Base-by-base conservation (phyloP, 2,797 vertebrate species). In the Masticophis lateralis region DNA sequence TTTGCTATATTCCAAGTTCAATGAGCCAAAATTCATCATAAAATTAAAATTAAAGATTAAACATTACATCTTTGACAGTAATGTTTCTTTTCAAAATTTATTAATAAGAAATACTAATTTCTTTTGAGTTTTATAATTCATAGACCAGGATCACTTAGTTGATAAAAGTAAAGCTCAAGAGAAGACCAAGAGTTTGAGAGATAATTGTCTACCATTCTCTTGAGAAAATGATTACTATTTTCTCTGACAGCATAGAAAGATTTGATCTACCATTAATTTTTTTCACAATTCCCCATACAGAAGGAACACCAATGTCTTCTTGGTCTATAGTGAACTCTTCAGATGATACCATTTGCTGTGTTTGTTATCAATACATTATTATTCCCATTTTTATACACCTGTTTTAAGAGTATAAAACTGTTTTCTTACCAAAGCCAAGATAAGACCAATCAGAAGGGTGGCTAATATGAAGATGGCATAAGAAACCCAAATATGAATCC, bases 341-440 rank as follows among this genome's bases (percentile, higher is more conserved):
- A 47, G 20, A 47, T 83, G 20, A 43, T 83, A 47, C 20, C 37
- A 79, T 43, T 79, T 79, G 43, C 74, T 83, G 74, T 47, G 9
- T 14, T 37, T 37, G 2, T 83, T 83, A 83, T 12, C 20, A 47
- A 83, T 83, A 25, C 37, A 83, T 83, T 43, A 37, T 37, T 37
- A 47, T 25, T 25, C 74, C 74, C 74, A 25, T 83, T 83, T 83
- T 74, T 79, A 9, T 25, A 37, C 2, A 25, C 10, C 20, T 83
- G 74, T 4, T 90, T 69, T 55, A 66, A 18, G 90, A 28, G 18
- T 7, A 69, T 63, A 53, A 59, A 86, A 86, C 92, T 18, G 0
- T 0, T 12, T 74, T 92, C 98, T 98, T 98, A 99, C 98, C 98
- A 99, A 97, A 94, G 98, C 98, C 88, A 98, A 97, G 20, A 98